These are phyloP conservation scores for Pachliopta kotzebuea DNA, from an alignment of 2,888 invertebrate genomes.

Conservation along the genomic window DNA sequence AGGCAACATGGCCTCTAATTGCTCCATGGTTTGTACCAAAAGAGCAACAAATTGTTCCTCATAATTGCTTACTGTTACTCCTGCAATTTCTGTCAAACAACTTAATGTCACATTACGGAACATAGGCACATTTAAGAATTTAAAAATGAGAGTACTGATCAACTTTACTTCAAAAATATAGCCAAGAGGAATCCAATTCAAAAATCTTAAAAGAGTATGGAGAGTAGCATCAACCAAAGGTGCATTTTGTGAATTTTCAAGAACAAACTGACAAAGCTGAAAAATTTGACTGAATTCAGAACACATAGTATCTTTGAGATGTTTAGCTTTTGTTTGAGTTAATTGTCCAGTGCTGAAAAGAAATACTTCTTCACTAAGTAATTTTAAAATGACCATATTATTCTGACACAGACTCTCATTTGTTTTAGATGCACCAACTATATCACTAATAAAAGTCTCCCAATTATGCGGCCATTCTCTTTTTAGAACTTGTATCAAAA, in stretches of 20 bases:
- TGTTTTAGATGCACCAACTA: slow-evolving; percentile 99
- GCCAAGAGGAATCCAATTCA: slow-evolving; percentile 99
- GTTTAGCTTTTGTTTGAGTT: slow-evolving; percentile 99
- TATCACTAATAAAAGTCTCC: slow-evolving; percentile 99
- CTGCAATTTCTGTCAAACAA: slow-evolving; percentile 98
- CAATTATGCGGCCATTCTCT: slow-evolving; percentile 99
- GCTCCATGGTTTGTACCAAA: slow-evolving; percentile 95
- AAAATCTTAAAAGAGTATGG: slow-evolving; percentile 96
- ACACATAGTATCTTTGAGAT: slow-evolving; percentile 99
- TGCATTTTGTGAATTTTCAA: slow-evolving; percentile 98
- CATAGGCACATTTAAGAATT: slow-evolving; percentile 98
- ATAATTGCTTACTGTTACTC: slow-evolving; percentile 93
- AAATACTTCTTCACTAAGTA: slow-evolving; percentile 99
- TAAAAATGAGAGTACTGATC: slow-evolving; percentile 95
- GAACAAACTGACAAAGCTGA: slow-evolving; percentile 97
- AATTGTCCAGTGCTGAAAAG: slow-evolving; percentile 99
- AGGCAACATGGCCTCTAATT: slow-evolving; percentile 95
- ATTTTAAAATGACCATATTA: slow-evolving; percentile 98
- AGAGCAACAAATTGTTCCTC: slow-evolving; percentile 95
- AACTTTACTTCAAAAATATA: slow-evolving; percentile 99
- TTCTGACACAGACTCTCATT: slow-evolving; percentile 99
- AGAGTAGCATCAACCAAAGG: slow-evolving; percentile 97
- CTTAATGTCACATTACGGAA: slow-evolving; percentile 99
- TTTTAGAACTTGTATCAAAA: slow-evolving; percentile 98
- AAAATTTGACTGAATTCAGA: slow-evolving; percentile 99